These are phyloP conservation scores for Phrynocephalus versicolor DNA, from an alignment of 2,113 vertebrate species.

Conservation along the genomic window DNA sequence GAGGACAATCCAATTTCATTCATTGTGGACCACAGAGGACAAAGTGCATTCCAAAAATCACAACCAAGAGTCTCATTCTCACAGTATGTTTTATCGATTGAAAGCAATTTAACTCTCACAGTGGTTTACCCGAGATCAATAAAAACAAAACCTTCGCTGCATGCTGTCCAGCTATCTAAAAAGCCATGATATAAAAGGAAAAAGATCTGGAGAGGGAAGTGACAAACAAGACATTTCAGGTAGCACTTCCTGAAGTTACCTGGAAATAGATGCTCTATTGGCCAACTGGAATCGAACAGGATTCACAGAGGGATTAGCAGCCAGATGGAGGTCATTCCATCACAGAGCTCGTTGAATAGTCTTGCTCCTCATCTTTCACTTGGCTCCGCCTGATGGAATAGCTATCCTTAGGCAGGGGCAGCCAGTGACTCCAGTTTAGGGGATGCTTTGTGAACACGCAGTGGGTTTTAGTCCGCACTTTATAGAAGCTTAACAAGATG, in stretches of 20 bases:
- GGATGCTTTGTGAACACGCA: no score
- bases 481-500: no score
- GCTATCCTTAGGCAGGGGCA: no score
- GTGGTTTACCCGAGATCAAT: background rate
- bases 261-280: background rate
- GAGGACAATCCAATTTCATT: background rate
- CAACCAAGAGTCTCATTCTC: background rate
- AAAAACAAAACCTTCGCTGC: background rate
- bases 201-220: background rate
- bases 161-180: background rate
- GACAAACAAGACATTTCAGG: background rate
- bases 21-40: background rate
- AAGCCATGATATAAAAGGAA: background rate
- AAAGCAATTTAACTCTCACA: background rate
- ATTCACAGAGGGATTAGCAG: background rate
- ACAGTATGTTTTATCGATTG: background rate
- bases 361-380: background rate
- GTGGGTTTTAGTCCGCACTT: no score
- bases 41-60: background rate
- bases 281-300: background rate
- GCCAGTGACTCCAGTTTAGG: no score
- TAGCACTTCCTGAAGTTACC: background rate
- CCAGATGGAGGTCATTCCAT: background rate
- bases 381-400: background rate
- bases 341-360: background rate